phyloP scores from a whole-genome alignment of 2,113 vertebrate species.

The Fulica atra region DNA sequence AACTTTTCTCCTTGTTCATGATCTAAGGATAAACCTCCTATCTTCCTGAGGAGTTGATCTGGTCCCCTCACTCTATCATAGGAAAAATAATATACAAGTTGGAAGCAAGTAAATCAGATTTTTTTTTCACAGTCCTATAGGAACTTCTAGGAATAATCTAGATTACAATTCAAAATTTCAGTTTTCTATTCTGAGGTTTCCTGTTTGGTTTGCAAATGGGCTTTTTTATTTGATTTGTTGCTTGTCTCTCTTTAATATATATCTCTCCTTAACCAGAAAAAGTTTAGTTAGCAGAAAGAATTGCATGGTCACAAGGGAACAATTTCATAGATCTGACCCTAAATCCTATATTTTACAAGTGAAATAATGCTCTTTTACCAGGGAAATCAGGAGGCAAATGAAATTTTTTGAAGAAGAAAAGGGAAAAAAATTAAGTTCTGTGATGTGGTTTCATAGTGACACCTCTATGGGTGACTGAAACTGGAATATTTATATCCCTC shows the following conservation, averaged over 20 bases:
- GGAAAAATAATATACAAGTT: not conserved
- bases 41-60: not conserved
- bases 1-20: not conserved
- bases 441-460: not conserved
- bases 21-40: not conserved
- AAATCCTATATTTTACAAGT: not conserved
- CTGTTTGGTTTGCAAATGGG: not conserved
- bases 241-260: not conserved
- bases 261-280: not conserved
- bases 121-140: not conserved
- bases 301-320: accelerated
- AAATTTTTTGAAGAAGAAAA: not conserved
- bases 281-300: not conserved
- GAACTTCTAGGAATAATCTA: not conserved
- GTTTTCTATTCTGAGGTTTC: not conserved
- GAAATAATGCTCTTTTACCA: not conserved
- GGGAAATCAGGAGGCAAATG: not conserved
- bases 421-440: not conserved
- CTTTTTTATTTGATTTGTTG: not conserved
- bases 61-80: not conserved
- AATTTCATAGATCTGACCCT: not conserved
- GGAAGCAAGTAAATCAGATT: not conserved
- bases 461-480: not conserved
- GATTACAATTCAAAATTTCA: not conserved
- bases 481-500: not conserved